These are phyloP conservation scores for Cepaea hortensis DNA, from an alignment of 2,888 invertebrate genomes.

Conservation along the genomic window DNA sequence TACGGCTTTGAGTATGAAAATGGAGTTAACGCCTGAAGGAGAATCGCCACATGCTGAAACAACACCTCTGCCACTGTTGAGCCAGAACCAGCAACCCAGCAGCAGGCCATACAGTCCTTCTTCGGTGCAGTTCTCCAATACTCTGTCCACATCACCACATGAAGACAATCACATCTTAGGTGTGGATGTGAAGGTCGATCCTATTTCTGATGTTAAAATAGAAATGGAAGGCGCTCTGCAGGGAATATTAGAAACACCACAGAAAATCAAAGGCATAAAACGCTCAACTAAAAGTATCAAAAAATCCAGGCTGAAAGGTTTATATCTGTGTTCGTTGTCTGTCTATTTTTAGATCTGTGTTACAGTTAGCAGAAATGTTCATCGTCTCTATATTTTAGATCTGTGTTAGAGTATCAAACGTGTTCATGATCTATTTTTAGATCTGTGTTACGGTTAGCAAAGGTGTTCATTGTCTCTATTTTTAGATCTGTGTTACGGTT, in stretches of 20 bases:
- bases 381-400: no score
- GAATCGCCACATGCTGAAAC: conserved; percentile 33
- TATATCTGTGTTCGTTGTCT: neutral
- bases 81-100: conserved; percentile 36
- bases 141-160: conserved; percentile 30
- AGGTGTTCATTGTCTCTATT: no score
- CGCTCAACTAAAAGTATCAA: neutral
- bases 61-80: conserved; percentile 41
- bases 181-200: neutral
- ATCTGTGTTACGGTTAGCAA: no score
- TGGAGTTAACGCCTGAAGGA: conserved; percentile 32
- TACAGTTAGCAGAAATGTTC: no score
- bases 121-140: conserved; percentile 11
- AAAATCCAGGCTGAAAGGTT: conserved; percentile 31
- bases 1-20: neutral
- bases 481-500: no score
- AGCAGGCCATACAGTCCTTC: conserved; percentile 40
- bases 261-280: neutral
- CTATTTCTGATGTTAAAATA: neutral
- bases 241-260: neutral
- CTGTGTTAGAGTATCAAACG: no score
- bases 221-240: conserved; percentile 6
- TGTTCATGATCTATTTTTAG: no score
- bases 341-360: no score
- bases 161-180: conserved; percentile 6